Percentiles rank a stretch among this genome's conserved stretches.
phyloP scores from a whole-genome alignment of 2,888 invertebrate species.

The Erebia epiphron region DNA sequence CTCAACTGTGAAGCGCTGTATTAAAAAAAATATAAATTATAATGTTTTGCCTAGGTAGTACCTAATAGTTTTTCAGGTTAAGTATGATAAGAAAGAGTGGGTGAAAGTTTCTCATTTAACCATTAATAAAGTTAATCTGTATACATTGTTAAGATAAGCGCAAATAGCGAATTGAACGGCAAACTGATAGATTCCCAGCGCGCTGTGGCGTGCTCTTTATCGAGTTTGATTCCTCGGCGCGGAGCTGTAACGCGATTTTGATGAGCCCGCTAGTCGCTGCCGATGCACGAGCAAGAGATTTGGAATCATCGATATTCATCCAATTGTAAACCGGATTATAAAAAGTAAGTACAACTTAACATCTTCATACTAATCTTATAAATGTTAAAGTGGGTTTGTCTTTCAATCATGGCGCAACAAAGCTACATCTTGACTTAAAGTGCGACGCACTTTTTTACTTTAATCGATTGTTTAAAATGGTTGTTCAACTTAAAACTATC shows the following conservation, averaged over 20 bases:
- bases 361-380: too few species aligned
- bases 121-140: background rate
- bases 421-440: too few species aligned
- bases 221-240: conserved; percentile 28
- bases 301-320: conserved; percentile 25
- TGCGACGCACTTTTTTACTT: too few species aligned
- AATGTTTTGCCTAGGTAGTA: too few species aligned
- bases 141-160: conserved; percentile 5
- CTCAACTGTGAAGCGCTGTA: too few species aligned
- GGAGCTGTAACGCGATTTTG: conserved; percentile 31
- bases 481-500: too few species aligned
- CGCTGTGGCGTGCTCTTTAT: conserved; percentile 26
- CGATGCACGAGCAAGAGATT: conserved; percentile 18
- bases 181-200: conserved; percentile 27
- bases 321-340: conserved; percentile 17
- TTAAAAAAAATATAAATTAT: too few species aligned
- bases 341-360: background rate
- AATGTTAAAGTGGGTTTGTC: too few species aligned
- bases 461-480: too few species aligned
- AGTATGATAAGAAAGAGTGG: background rate
- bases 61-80: too few species aligned
- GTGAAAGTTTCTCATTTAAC: background rate
- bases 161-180: conserved; percentile 19
- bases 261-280: conserved; percentile 20
- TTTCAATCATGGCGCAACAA: too few species aligned